Percentiles rank a stretch among this genome's conserved stretches.
Conservation (phyloP, 2,888 invertebrate species). For the Nomada lathburiana region DNA sequence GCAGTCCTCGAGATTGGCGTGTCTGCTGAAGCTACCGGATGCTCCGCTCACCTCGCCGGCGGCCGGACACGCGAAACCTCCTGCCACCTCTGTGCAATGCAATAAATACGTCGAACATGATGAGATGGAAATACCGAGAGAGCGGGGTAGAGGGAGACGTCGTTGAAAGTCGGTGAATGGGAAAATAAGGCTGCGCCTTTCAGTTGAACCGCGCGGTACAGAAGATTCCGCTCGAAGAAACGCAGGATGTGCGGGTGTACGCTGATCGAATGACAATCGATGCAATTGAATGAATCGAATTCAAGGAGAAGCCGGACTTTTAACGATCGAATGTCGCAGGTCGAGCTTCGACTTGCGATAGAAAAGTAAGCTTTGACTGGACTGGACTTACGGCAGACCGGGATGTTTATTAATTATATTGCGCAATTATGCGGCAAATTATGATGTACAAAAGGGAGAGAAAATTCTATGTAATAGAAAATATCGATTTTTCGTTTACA, state of each 20-base stretch:
- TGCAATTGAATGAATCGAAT: conserved; percentile 25
- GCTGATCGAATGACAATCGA: conserved; percentile 14
- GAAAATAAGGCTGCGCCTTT: conserved; percentile 30
- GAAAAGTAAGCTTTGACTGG: too few relatives aligned
- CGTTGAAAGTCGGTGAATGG: conserved; percentile 34
- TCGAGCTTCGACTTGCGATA: too few relatives aligned
- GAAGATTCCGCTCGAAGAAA: conserved; percentile 28
- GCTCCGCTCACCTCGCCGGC: conserved; percentile 92
- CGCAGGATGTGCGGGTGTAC: conserved; percentile 50
- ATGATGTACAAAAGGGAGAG: background rate
- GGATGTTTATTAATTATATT: too few relatives aligned
- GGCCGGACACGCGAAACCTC: conserved; percentile 94
- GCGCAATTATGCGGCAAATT: too few relatives aligned
- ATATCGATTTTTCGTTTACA: too few relatives aligned
- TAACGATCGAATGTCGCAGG: background rate
- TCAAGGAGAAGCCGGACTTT: background rate
- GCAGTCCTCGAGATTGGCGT: conserved; percentile 97
- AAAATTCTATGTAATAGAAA: background rate
- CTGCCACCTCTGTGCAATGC: conserved; percentile 91
- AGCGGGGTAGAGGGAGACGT: background rate
- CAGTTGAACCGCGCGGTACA: conserved; percentile 5
- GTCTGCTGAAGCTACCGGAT: conserved; percentile 95
- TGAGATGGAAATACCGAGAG: background rate
- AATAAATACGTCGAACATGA: conserved; percentile 40
- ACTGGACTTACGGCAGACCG: too few relatives aligned